Evolutionary conservation across 2,797 vertebrate genomes (phyloP).

Genomic region (Ceryle rudis): DNA sequence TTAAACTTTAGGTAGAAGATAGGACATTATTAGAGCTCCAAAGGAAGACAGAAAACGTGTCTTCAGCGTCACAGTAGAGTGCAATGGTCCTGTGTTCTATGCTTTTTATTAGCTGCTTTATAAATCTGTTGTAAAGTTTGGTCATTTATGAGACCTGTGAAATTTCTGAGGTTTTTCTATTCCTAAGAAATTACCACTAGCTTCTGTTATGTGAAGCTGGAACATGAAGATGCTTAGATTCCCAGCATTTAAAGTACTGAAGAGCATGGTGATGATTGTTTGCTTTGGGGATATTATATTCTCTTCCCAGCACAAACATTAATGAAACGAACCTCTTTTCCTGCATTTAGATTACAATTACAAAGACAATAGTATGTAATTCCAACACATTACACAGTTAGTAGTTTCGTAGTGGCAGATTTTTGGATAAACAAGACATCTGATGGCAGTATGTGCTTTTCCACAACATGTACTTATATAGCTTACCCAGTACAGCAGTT

Average conservation of each 20-base stretch:
- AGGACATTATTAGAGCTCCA: not conserved
- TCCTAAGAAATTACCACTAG: not conserved
- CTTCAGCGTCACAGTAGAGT: not conserved
- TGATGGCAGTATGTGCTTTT: not conserved
- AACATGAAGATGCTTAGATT: not conserved
- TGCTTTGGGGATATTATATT: not conserved
- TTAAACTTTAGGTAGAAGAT: not conserved
- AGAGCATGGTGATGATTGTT: not conserved
- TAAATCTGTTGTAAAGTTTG: not conserved
- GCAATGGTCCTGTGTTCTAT: not conserved
- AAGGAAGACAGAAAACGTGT: not conserved
- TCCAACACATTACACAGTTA: not conserved
- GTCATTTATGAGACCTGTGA: not conserved
- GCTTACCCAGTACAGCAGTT: not conserved
- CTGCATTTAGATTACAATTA: not conserved
- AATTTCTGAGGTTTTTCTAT: not conserved
- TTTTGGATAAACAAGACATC: not conserved
- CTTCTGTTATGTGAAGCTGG: not conserved
- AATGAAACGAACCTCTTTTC: not conserved
- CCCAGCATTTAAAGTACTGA: not conserved
- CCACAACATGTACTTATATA: accelerated
- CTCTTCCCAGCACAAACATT: not conserved
- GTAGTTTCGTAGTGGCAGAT: not conserved
- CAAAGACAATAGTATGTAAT: not conserved
- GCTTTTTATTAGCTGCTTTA: not conserved